A percentile compares a stretch with the other conserved stretches of the same genome.
Conservation (phyloP, 2,888 invertebrate genomes). For the Synergus laeviventris region DNA sequence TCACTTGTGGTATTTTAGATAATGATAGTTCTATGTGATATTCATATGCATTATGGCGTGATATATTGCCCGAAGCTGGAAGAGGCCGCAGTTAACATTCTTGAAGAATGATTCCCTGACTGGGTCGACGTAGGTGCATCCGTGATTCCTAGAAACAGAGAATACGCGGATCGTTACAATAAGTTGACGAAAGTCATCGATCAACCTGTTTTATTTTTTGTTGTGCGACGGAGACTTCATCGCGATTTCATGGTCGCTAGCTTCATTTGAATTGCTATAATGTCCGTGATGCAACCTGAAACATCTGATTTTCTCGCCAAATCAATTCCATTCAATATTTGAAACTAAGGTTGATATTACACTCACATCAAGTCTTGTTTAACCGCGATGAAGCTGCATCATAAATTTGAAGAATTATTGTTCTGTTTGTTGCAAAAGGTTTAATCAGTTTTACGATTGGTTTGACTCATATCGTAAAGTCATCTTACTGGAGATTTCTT, state of each 20-base stretch:
- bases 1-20: constrained; percentile 61
- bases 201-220: constrained; percentile 43
- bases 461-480: neutral
- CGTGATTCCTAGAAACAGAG: constrained; percentile 53
- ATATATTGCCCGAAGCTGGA: constrained; percentile 57
- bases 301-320: constrained; percentile 28
- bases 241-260: constrained; percentile 17
- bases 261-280: constrained; percentile 10
- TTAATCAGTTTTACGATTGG: constrained; percentile 22
- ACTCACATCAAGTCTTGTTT: neutral
- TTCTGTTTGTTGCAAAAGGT: neutral
- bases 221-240: constrained; percentile 2
- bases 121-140: constrained; percentile 47
- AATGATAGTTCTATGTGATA: constrained; percentile 60
- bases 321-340: neutral
- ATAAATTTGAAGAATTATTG: constrained; percentile 7
- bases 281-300: constrained; percentile 12
- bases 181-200: constrained; percentile 49
- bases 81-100: constrained; percentile 60
- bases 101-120: constrained; percentile 55
- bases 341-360: neutral
- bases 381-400: neutral
- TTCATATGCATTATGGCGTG: constrained; percentile 57
- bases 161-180: constrained; percentile 33
- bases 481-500: neutral